Base-by-base conservation (phyloP, 30 jellyfish, hydroid and myxozoan genomes). In the Aurelia aurita complex sp. Pacific region DNA sequence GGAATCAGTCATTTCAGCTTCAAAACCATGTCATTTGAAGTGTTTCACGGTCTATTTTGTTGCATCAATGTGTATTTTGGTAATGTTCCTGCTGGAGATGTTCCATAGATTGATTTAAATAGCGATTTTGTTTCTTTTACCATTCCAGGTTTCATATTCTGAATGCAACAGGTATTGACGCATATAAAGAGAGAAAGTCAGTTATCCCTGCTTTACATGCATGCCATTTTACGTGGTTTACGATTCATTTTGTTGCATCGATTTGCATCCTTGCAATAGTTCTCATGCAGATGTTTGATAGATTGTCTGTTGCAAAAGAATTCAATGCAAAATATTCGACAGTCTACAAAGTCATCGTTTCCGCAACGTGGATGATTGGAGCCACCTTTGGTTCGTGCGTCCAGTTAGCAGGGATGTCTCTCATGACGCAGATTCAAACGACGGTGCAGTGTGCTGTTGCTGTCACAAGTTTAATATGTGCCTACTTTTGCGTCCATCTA, bases 91-190 rank as follows among this genome's bases (percentile, higher is more conserved):
- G 9, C 4, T 52, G 23, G 8, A 18, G 46, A 18, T 67, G 46
- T 67, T 16, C 46, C 46, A 67, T 4, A 33, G 9, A 67, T 19
- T 15, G 69, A 2, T 60, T 60, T 16, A 16, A 2, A 46, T 46
- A 46, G 8, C 8, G 15, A 46, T 9, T 46, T 46, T 46, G 1
- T 6, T 46, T 46, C 13, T 46, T 46, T 46, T 9, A 6, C 15
- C 57, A 3, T 9, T 38, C 57, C 57, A 74, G 84, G 84, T 51
- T 43, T 51, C 79, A 79, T 11, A 2, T 15, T 50, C 10, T n/a
- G 33, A 79, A 79, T 79, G 79, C 88, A 15, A 61, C 88, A 10
- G 88, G 88, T 69, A 64, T 64, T 64, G 64, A 62, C 53, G 70
- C 76, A 50, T 51, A 63, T 12, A 63, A 63, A 63, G 72, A n/a